Evolutionary conservation across 1,140 invertebrate species (phyloP).

Genomic region (Drosophila saltans): DNA sequence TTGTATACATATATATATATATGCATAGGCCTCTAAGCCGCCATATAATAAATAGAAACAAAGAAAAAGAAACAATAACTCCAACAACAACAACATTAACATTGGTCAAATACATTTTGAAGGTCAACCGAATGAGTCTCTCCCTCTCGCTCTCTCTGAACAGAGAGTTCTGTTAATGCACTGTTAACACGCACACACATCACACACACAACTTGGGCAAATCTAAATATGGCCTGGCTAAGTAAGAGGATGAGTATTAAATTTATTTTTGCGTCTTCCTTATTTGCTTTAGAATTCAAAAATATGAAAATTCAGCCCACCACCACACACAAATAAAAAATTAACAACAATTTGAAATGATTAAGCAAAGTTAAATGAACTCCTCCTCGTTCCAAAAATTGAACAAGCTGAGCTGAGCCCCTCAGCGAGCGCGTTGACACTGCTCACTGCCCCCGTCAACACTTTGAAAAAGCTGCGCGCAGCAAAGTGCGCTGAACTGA

Average conservation of each 20-base stretch:
- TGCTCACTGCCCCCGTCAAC: conserved; percentile 41
- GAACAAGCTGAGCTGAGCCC: conserved; percentile 32
- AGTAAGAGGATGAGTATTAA: neutral
- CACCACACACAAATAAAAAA: neutral
- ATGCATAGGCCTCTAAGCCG: conserved; percentile 23
- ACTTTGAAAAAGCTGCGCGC: conserved; percentile 21
- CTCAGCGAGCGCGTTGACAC: conserved; percentile 52
- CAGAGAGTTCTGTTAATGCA: conserved; percentile 9
- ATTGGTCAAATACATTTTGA: conserved; percentile 27
- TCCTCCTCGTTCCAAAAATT: conserved; percentile 42
- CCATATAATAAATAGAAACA: conserved; percentile 44
- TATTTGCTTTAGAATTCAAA: conserved; percentile 7
- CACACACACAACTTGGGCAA: neutral
- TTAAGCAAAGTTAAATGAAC: conserved; percentile 78
- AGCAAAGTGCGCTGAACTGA: conserved; percentile 77
- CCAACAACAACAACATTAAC: neutral
- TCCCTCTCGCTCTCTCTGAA: conserved; percentile 14
- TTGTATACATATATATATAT: neutral
- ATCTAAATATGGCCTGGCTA: neutral
- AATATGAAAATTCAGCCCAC: neutral
- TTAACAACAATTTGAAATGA: conserved; percentile 16
- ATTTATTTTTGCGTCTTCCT: neutral
- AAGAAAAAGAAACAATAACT: conserved; percentile 26
- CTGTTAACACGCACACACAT: conserved; percentile 10
- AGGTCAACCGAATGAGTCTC: conserved; percentile 42